These are phyloP conservation scores for Polylopha cassiicola DNA, from an alignment of 2,888 invertebrate species.

Conservation along the genomic window DNA sequence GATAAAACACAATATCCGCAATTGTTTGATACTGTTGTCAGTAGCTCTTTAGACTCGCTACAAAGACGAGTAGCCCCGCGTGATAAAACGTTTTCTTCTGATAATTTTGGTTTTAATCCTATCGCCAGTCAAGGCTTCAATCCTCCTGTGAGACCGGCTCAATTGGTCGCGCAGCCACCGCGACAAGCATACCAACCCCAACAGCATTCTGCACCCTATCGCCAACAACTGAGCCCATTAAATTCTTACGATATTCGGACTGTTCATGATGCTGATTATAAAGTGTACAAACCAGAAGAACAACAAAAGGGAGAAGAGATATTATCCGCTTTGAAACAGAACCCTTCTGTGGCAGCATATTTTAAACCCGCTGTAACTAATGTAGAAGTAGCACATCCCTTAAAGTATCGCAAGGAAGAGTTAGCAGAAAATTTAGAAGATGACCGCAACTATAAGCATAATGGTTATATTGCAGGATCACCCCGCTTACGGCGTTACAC, in stretches of 20 bases:
- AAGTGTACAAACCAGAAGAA: constrained; percentile 68
- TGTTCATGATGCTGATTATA: constrained; percentile 68
- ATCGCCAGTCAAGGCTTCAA: constrained; percentile 66
- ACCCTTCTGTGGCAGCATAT: constrained; percentile 64
- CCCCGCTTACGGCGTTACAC: constrained; percentile 70
- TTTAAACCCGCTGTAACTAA: constrained; percentile 65
- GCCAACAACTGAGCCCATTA: constrained; percentile 51
- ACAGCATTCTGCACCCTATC: constrained; percentile 36
- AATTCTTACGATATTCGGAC: constrained; percentile 69
- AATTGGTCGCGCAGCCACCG: constrained; percentile 47
- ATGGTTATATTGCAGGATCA: constrained; percentile 69
- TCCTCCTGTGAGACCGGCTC: constrained; percentile 51
- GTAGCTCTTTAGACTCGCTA: constrained; percentile 69
- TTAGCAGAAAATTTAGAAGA: constrained; percentile 50
- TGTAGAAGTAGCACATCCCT: constrained; percentile 63
- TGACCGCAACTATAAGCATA: constrained; percentile 67
- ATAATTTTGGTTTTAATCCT: constrained; percentile 68
- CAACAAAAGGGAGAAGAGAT: constrained; percentile 60
- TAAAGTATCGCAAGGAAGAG: constrained; percentile 64
- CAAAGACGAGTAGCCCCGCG: constrained; percentile 59
- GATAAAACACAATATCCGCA: constrained; percentile 69
- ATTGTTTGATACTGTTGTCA: constrained; percentile 65
- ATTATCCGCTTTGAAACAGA: constrained; percentile 62
- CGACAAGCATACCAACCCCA: constrained; percentile 31
- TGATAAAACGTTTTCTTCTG: constrained; percentile 61